Base-by-base conservation (phyloP, 2,797 vertebrate species). In the Hippopotamyrus pictus region DNA sequence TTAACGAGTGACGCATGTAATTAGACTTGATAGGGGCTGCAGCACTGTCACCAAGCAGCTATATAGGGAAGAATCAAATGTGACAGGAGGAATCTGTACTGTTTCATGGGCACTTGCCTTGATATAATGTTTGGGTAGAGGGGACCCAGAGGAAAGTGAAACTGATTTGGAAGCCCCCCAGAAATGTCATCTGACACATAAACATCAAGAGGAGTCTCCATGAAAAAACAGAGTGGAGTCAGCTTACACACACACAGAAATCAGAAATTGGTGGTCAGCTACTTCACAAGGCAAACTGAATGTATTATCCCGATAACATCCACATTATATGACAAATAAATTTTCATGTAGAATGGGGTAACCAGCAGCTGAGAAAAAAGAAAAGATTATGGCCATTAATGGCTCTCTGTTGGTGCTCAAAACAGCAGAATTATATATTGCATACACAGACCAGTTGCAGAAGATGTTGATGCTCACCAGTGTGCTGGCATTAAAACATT, bases 1-100 rank as follows among this genome's bases (percentile, higher is more conserved):
- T 87, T 87, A 90, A 44, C 9, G 48, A 54, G 25, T 22, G 14
- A 50, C 17, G 50, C 37, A 14, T 37, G 33, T 89, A 84, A 84
- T 83, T 62, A 62, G 37, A 65, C 3, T 19, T 89, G 41, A 89
- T 83, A 62, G 79, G 6, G 19, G 50, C 88, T 88, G 29, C 88
- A 54, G 44, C 48, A 41, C 5, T 87, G 82, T 17, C 37, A n/a
- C 54, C 79, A 5, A 82, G 37, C 33, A 88, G 54, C 73, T 41
- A 83, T 83, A 50, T 48, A 22, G 9, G 44, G 54, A 33, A 12
- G 25, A 29, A 57, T n/a, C 25, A 54, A 86, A 86, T 17, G 48
- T 57, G 85, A 86, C 22, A 54, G 29, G 14, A 57, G 12, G 19
- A 65, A 48, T 25, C 25, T 41, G 14, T 48, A 37, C 3, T 33